Percentiles rank a stretch among this genome's conserved stretches.
These are phyloP conservation scores for Drosophila diplacantha DNA, from an alignment of 2,888 invertebrate genomes.

Conservation along the genomic window DNA sequence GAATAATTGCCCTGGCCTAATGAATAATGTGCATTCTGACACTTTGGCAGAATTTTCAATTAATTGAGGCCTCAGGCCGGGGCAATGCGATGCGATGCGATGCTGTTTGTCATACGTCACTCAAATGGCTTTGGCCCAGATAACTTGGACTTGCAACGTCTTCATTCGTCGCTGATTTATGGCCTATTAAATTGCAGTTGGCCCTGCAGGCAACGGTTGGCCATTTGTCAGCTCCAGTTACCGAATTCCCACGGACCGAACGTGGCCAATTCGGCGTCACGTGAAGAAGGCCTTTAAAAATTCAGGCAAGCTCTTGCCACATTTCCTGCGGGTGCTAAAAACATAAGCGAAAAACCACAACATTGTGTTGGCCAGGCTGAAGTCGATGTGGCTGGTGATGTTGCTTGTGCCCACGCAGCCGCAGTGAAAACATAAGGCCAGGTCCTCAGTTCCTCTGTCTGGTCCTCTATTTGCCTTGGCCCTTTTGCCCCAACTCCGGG, in stretches of 20 bases:
- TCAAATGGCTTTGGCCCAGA: constrained; percentile 40
- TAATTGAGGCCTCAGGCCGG: constrained; percentile 44
- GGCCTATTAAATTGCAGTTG: constrained; percentile 59
- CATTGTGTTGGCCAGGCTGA: constrained; percentile 15
- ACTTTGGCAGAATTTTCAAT: constrained; percentile 57
- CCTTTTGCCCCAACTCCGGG: constrained; percentile 4
- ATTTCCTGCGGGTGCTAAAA: constrained; percentile 54
- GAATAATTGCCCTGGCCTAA: constrained; percentile 51
- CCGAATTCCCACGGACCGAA: constrained; percentile 52
- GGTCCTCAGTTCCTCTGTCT: constrained; percentile 22
- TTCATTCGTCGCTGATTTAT: constrained; percentile 54
- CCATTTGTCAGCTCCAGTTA: constrained; percentile 21
- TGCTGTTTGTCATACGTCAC: constrained; percentile 33
- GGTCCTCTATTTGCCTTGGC: constrained; percentile 18
- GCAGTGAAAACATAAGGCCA: constrained; percentile 47
- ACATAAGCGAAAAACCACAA: constrained; percentile 34
- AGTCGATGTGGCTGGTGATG: constrained; percentile 12
- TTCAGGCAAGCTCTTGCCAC: constrained; percentile 7
- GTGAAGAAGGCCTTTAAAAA: constrained; percentile 35
- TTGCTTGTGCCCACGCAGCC: constrained; percentile 53
- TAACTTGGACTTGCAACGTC: constrained; percentile 20
- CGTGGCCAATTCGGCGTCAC: constrained; percentile 62
- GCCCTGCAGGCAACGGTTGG: constrained; percentile 21
- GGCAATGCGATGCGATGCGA: constrained; percentile 11
- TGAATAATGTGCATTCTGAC: constrained; percentile 45